Evolutionary conservation across 2,888 invertebrate species (phyloP), one percentile per base, ranked within the genome.

Genomic region (Pemphredon lugubris): DNA sequence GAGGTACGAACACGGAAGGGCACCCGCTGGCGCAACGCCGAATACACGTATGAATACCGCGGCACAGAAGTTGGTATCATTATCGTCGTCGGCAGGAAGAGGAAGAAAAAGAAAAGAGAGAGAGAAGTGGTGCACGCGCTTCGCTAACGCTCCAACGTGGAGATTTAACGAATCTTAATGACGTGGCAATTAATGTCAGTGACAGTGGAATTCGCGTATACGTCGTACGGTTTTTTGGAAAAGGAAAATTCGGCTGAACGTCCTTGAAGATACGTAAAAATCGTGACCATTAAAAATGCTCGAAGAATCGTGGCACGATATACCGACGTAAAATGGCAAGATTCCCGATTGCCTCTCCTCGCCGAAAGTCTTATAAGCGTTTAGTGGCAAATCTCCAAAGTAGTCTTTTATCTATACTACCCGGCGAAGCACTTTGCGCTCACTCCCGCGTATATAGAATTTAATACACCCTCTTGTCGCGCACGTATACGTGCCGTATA

Each of bases 341-440:
- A 13, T 11, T 57, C 58, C 67, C 34, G 58, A 53, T 58, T 53
- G 40, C 40, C 58, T 26, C 47, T 14, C n/a, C n/a, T n/a, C n/a
- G 6, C 23, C 30, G 18, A 55, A 45, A 59, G 18, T 42, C 50
- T 13, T 16, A 58, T 42, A 44, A 67, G 53, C 58, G 54, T 2
- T 44, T 20, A 53, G 57, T 67, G 69, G 59, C 68, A 54, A 47
- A 14, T 18, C 37, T 44, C 59, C 69, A 67, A 70, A 67, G 68
- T 34, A 48, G 53, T 30, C 54, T 59, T 54, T 67, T 59, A 47
- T 59, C 37, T 59, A 14, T 59, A 34, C 37, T 45, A 21, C 2
- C n/a, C 30, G 42, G 30, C 47, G 48, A 30, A 59, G n/a, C n/a
- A n/a, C n/a, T n/a, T n/a, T n/a, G n/a, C 32, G 13, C n/a, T 11